A percentile compares a stretch with the other conserved stretches of the same genome.
Conservation (phyloP, 1,140 invertebrate genomes). For the Bombus waltoni region DNA sequence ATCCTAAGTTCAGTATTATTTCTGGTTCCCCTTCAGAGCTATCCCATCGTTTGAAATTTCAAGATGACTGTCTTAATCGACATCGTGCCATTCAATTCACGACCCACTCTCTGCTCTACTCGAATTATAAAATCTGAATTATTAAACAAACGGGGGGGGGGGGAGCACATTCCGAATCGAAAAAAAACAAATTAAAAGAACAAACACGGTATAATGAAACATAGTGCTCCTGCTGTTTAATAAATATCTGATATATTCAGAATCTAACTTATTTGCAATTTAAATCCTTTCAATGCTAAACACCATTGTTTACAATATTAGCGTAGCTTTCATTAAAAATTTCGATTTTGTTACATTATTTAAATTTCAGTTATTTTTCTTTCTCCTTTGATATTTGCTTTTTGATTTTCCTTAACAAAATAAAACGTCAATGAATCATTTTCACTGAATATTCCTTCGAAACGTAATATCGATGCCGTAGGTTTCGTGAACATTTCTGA, state of each 20-base stretch:
- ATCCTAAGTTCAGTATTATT: neutral
- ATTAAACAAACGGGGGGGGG: neutral
- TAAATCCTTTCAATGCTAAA: no score
- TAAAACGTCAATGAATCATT: no score
- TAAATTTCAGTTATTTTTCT: no score
- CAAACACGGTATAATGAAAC: neutral
- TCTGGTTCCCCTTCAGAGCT: neutral
- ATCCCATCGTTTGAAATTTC: conserved; percentile 1
- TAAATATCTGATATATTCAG: neutral
- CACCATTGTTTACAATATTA: no score
- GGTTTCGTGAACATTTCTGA: neutral
- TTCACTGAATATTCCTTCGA: no score
- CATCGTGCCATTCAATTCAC: neutral
- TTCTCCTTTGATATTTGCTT: no score
- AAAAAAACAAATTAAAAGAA: neutral
- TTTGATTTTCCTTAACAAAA: no score
- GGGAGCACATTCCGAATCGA: neutral
- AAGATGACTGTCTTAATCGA: conserved; percentile 6
- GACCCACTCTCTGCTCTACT: neutral
- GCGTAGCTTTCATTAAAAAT: no score
- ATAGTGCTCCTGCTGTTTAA: neutral
- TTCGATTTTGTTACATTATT: no score
- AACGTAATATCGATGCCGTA: neutral
- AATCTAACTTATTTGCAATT: no score
- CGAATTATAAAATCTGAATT: neutral